Evolutionary conservation across 1,140 invertebrate genomes (phyloP).

Genomic region (Olivierus martensii): DNA sequence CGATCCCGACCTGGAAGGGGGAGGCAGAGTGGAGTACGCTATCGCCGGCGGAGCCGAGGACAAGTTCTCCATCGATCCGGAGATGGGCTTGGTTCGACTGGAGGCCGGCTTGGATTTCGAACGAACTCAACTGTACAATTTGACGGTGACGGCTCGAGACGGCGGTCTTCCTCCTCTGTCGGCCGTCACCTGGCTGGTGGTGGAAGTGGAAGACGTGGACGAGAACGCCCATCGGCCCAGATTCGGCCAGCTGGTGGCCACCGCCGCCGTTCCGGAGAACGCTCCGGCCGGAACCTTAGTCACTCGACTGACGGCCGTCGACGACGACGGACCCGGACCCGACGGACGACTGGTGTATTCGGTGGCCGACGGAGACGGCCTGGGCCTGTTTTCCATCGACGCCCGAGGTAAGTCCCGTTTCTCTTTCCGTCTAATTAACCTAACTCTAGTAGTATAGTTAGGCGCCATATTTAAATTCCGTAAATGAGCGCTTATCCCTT

Average conservation of each 20-base stretch:
- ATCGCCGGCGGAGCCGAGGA: not conserved
- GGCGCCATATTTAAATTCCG: too few relatives aligned
- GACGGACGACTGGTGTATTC: conserved; percentile 56
- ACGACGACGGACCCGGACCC: conserved; percentile 57
- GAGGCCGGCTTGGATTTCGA: conserved; percentile 36
- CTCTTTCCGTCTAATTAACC: not conserved
- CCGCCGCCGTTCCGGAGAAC: conserved; percentile 50
- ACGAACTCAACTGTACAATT: conserved; percentile 19
- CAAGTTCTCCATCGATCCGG: conserved; percentile 15
- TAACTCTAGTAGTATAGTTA: too few relatives aligned
- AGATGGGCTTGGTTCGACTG: conserved; percentile 15
- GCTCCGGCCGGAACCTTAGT: conserved; percentile 55
- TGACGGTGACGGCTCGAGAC: conserved; percentile 19
- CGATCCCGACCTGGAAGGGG: conserved; percentile 68
- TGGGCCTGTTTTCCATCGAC: conserved; percentile 83
- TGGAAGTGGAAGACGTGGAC: conserved; percentile 22
- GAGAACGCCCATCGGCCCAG: conserved; percentile 45
- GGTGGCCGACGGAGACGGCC: conserved; percentile 71
- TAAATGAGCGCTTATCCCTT: too few relatives aligned
- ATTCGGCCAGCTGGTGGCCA: conserved; percentile 65
- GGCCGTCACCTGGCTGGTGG: conserved; percentile 9
- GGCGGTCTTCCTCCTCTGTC: conserved; percentile 16
- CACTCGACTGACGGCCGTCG: conserved; percentile 56
- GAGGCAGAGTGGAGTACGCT: conserved; percentile 50
- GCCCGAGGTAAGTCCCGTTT: conserved; percentile 52